Base-by-base conservation (phyloP, 2,888 invertebrate species). In the Oscheius sp. region DNA sequence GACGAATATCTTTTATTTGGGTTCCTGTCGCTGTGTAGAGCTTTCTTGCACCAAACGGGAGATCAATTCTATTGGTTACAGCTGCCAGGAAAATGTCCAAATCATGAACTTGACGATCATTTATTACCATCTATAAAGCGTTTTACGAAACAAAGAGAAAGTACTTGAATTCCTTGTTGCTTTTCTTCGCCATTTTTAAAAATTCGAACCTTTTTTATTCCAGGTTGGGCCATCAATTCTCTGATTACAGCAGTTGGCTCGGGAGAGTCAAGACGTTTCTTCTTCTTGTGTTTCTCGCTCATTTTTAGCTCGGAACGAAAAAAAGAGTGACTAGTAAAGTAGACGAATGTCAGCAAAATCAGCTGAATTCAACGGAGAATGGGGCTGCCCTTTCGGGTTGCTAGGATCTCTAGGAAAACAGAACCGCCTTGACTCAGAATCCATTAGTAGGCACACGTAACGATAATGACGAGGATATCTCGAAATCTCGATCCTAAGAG, bases 111-210 rank as follows among this genome's bases (percentile, higher is more conserved):
- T 64, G 50, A 15, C 64, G 57, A n/a, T 37, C 39, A 33, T 68
- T 69, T 4, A 69, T 45, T 3, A 69, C 53, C 25, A 55, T 53
- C 69, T 69, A 20, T 27, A 63, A 31, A 33, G 29, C n/a, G 52
- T 17, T n/a, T 31, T 25, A n/a, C 10, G n/a, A 27, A 27, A 15
- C 52, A 27, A 52, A 65, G n/a, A 29, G 31, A 52, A 12, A 5
- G 27, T 29, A 64, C 69, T 34, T 53, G 39, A n/a, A 69, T 33
- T 64, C 69, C 69, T n/a, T 39, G 52, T 39, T 69, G 64, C 20
- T 69, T 53, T 15, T 39, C 29, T 20, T 69, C 69, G 0, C 69
- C 69, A 52, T 52, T 69, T 53, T 69, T 69, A 31, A 64, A 69
- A 17, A 69, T 55, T 5, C 46, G 52, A 31, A 69, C 53, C 45